Percentiles rank a stretch among this genome's conserved stretches.
Evolutionary conservation across 92 coral and sea anemone genomes (phyloP).

Genomic region (Diadumene lineata): DNA sequence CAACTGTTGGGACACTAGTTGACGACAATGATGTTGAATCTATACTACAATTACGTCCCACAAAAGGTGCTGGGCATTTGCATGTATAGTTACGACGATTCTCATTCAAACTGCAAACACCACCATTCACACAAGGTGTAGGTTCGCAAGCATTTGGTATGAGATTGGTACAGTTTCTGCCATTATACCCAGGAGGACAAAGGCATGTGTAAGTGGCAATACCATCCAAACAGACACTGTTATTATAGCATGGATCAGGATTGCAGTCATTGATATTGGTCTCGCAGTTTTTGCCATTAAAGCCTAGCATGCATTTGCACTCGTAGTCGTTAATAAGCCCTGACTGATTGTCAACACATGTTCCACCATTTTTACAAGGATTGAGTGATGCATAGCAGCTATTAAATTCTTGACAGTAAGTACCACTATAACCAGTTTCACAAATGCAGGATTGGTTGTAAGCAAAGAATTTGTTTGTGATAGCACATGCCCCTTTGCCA

Average conservation of each 20-base stretch:
- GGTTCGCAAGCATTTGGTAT: constrained; percentile 50
- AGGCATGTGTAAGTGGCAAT: constrained; percentile 64
- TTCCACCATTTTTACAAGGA: constrained; percentile 82
- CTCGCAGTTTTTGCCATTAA: constrained; percentile 63
- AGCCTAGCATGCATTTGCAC: constrained; percentile 76
- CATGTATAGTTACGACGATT: constrained; percentile 59
- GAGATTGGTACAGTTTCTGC: constrained; percentile 53
- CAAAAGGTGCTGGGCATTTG: constrained; percentile 51
- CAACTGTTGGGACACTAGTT: constrained; percentile 3
- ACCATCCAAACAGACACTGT: constrained; percentile 63
- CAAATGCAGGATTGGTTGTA: constrained; percentile 71
- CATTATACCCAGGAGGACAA: constrained; percentile 59
- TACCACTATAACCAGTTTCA: constrained; percentile 61
- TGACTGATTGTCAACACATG: constrained; percentile 66
- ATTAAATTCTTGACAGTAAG: constrained; percentile 79
- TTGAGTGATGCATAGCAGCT: constrained; percentile 66
- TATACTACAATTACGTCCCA: constrained; percentile 71
- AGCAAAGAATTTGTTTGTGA: constrained; percentile 68
- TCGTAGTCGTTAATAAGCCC: constrained; percentile 61
- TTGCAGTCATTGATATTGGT: constrained; percentile 71
- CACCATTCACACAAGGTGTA: constrained; percentile 82
- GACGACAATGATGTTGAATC: constrained; percentile 49
- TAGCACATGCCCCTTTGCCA: constrained; percentile 71
- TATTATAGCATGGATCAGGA: constrained; percentile 63
- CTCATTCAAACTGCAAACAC: constrained; percentile 64